Evolutionary conservation across 2,113 vertebrate species (phyloP), one percentile per base, ranked within the genome.

Genomic region (Pterocles orientalis): DNA sequence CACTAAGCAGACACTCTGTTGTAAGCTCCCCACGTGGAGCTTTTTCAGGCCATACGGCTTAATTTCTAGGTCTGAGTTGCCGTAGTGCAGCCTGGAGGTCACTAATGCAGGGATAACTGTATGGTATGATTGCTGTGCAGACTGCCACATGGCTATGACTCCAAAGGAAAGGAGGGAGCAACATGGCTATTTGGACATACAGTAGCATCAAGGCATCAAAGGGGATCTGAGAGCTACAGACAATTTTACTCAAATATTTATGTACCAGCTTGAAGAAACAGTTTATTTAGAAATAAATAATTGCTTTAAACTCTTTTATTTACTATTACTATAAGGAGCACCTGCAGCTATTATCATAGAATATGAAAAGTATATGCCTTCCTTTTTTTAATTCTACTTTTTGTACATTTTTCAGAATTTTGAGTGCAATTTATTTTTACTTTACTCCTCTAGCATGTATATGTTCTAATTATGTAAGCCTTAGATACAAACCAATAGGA

Each of bases 91-190:
- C 76, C 77, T 87, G 77, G 83, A 96, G 95, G 95, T 97, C 95
- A 97, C 95, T 96, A 96, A 96, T 96, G 92, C 83, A 92, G 81
- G 61, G 88, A 91, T 96, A 96, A 95, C 92, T 93, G 80, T 57
- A 61, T 18, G 45, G 57, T 91, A 56, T 95, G 72, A 96, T 97
- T 96, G 84, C 53, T 60, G 56, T 41, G 29, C 73, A 82, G 82
- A 90, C 86, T 92, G 86, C 61, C 61, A 65, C 57, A 64, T 47
- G 64, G 60, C 69, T 79, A 57, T 89, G 94, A 94, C 81, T 95
- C 84, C 78, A 87, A 76, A 39, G 56, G 31, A 92, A 84, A 82
- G 61, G 24, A 86, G 34, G 23, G 28, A 82, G 33, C 26, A 73
- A 76, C 13, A 18, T 39, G 57, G 61, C 29, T 79, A 19, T 91